phyloP scores from a whole-genome alignment of 2,888 invertebrate genomes.

The Antheraea yamamai region DNA sequence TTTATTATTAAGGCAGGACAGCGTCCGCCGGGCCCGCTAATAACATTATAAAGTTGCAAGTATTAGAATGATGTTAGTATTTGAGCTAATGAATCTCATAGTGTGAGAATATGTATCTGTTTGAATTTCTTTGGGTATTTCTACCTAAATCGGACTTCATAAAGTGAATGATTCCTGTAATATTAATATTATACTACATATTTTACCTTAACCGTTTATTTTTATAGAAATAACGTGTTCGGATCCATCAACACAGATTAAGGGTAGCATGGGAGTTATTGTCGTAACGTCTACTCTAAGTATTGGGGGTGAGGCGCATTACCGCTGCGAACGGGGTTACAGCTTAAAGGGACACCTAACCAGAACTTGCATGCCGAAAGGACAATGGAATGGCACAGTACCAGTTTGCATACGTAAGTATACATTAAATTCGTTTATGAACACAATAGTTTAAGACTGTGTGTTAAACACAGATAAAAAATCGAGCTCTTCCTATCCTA shows the following conservation, averaged over 20 bases:
- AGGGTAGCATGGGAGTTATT: slow-evolving; percentile 78
- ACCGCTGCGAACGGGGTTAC: slow-evolving; percentile 91
- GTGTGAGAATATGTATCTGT: no score
- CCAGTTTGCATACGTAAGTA: slow-evolving; percentile 91
- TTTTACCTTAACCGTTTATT: not conserved
- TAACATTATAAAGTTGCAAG: no score
- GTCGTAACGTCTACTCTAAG: slow-evolving; percentile 85
- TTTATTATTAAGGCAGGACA: no score
- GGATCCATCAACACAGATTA: slow-evolving; percentile 83
- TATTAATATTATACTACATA: no score
- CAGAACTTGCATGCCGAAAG: slow-evolving; percentile 87
- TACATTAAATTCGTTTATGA: not conserved
- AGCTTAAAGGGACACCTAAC: slow-evolving; percentile 90
- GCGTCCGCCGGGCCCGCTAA: no score
- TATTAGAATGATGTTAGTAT: no score
- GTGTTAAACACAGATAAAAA: not conserved
- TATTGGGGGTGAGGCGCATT: slow-evolving; percentile 90
- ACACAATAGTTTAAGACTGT: not conserved
- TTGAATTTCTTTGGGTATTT: no score
- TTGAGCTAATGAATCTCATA: no score
- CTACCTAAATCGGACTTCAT: no score
- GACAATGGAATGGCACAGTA: slow-evolving; percentile 91
- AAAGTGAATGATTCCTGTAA: no score
- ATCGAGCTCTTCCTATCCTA: not conserved
- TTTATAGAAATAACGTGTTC: slow-evolving; percentile 88